Percentiles rank a stretch among this genome's conserved stretches.
Evolutionary conservation across 2,797 vertebrate genomes (phyloP).

Genomic region (Rhyacichthys aspro): DNA sequence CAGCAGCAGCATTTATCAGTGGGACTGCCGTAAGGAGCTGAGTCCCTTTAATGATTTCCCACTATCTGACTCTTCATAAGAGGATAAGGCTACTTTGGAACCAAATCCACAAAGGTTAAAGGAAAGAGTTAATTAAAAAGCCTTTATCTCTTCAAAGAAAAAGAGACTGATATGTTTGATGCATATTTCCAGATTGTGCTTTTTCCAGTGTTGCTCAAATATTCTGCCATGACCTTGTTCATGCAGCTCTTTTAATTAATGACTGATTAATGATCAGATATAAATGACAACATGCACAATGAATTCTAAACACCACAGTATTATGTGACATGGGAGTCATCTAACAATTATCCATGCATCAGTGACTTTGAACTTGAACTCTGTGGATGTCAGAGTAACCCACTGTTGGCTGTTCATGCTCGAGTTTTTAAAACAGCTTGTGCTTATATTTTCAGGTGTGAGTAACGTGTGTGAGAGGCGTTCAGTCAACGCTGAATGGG

Average conservation of each 20-base stretch:
- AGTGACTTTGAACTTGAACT: neutral
- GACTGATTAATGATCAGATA: slow-evolving; percentile 20
- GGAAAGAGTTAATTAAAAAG: slow-evolving; percentile 55
- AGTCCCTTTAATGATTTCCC: slow-evolving; percentile 55
- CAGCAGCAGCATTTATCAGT: slow-evolving; percentile 48
- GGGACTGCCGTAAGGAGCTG: slow-evolving; percentile 35
- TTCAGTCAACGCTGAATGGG: slow-evolving; percentile 1
- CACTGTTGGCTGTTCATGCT: neutral
- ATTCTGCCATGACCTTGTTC: slow-evolving; percentile 24
- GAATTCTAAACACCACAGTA: neutral
- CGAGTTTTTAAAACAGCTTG: neutral
- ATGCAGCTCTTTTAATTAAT: slow-evolving; percentile 26
- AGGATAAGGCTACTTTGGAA: slow-evolving; percentile 43
- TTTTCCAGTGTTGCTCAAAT: slow-evolving; percentile 6
- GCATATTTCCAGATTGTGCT: slow-evolving; percentile 34
- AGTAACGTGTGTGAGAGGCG: neutral
- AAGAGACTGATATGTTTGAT: slow-evolving; percentile 28
- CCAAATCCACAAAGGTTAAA: slow-evolving; percentile 44
- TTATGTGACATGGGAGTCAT: neutral
- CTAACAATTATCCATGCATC: neutral
- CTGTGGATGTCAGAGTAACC: neutral
- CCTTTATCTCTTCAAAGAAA: slow-evolving; percentile 38
- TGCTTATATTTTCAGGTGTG: slow-evolving; percentile 1
- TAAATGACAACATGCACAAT: neutral
- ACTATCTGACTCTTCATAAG: slow-evolving; percentile 47